Percentiles rank a stretch among this genome's conserved stretches.
phyloP scores from a whole-genome alignment of 2,113 vertebrate species.

The Heloderma charlesbogerti region DNA sequence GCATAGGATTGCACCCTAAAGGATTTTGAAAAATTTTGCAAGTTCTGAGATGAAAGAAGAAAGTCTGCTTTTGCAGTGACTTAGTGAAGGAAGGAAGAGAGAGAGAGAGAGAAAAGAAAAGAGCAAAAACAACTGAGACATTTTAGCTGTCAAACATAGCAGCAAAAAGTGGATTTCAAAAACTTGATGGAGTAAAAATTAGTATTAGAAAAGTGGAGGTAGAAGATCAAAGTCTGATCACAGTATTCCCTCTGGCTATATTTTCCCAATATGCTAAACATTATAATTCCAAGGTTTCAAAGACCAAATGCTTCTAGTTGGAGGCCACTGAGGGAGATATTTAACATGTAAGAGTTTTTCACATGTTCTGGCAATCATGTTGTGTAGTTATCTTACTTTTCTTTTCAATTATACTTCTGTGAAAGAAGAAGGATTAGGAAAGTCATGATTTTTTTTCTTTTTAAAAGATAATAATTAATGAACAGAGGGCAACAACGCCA shows the following conservation, averaged over 20 bases:
- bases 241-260: slow-evolving; percentile 28
- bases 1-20: too few species aligned
- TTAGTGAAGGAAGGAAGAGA: not conserved
- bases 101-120: not conserved
- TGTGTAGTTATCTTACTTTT: not conserved
- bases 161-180: not conserved
- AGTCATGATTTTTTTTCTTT: not conserved
- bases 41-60: slow-evolving; percentile 46
- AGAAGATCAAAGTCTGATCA: slow-evolving; percentile 35
- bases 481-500: not conserved
- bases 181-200: slow-evolving; percentile 16
- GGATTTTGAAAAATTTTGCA: slow-evolving; percentile 27
- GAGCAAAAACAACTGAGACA: not conserved
- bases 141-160: slow-evolving; percentile 34
- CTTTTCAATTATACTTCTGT: not conserved
- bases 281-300: not conserved
- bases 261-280: slow-evolving; percentile 20
- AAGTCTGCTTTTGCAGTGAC: not conserved
- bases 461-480: not conserved
- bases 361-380: slow-evolving; percentile 28
- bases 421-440: slow-evolving; percentile 3
- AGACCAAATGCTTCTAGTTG: not conserved
- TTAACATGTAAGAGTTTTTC: slow-evolving; percentile 10
- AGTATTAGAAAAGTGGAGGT: slow-evolving; percentile 3
- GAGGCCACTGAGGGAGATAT: slow-evolving; percentile 11